A percentile compares a stretch with the other conserved stretches of the same genome.
Conservation (phyloP, 2,113 vertebrate genomes). For the Cyanistes caeruleus region DNA sequence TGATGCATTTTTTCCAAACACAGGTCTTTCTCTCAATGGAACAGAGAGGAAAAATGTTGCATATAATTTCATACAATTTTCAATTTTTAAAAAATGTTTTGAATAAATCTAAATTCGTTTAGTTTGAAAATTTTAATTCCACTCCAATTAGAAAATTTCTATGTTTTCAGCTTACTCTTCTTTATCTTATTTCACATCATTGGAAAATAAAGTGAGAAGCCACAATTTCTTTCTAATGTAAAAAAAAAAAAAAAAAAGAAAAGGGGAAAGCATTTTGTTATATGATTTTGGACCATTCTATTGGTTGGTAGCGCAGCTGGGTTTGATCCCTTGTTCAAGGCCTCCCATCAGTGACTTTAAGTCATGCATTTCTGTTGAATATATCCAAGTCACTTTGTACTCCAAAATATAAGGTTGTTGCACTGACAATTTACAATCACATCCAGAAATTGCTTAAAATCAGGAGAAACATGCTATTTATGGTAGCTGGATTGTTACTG, state of each 20-base stretch:
- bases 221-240: background rate
- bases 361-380: background rate
- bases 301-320: background rate
- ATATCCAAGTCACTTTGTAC: background rate
- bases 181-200: background rate
- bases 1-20: background rate
- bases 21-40: background rate
- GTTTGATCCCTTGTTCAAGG: background rate
- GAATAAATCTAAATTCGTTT: background rate
- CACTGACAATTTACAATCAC: background rate
- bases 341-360: background rate
- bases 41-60: background rate
- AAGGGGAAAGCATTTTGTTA: background rate
- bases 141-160: background rate
- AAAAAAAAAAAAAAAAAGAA: background rate
- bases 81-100: background rate
- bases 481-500: background rate
- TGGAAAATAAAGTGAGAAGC: background rate
- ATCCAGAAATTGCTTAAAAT: background rate
- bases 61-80: too few relatives aligned
- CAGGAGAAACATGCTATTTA: background rate
- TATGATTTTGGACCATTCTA: background rate
- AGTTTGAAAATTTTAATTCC: background rate
- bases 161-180: background rate
- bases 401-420: background rate